Evolutionary conservation across 1,140 invertebrate species (phyloP).

Genomic region (Hylaeus volcanicus): DNA sequence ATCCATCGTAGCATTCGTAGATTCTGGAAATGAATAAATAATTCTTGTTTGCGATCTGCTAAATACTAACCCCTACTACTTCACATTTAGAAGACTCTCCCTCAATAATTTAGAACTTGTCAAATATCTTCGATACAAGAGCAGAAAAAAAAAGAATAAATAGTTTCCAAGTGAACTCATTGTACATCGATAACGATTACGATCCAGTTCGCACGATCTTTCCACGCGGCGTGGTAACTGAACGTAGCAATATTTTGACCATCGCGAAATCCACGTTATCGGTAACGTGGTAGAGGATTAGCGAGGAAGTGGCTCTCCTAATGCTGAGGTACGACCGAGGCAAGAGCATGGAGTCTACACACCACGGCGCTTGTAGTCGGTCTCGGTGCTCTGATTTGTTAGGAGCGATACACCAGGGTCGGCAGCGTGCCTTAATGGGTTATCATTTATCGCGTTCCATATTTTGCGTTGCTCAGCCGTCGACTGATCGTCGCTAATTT

Average conservation of each 20-base stretch:
- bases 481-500: constrained; percentile 37
- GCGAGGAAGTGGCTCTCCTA: not conserved
- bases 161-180: no score
- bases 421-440: constrained; percentile 26
- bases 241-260: constrained; percentile 5
- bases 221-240: not conserved
- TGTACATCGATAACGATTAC: constrained; percentile 1
- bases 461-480: constrained; percentile 19
- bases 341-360: not conserved
- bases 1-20: no score
- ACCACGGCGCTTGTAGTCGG: not conserved
- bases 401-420: constrained; percentile 15
- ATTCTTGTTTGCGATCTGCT: no score
- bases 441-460: constrained; percentile 46
- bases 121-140: no score
- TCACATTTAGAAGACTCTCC: no score
- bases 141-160: no score
- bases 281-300: not conserved
- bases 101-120: no score
- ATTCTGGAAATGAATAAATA: no score
- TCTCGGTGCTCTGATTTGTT: constrained; percentile 33
- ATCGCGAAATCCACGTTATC: not conserved
- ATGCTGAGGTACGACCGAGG: constrained; percentile 6
- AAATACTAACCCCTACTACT: no score
- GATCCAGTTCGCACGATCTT: not conserved